Evolutionary conservation across 2,888 invertebrate genomes (phyloP).

Genomic region (Dicyrtoma fusca): DNA sequence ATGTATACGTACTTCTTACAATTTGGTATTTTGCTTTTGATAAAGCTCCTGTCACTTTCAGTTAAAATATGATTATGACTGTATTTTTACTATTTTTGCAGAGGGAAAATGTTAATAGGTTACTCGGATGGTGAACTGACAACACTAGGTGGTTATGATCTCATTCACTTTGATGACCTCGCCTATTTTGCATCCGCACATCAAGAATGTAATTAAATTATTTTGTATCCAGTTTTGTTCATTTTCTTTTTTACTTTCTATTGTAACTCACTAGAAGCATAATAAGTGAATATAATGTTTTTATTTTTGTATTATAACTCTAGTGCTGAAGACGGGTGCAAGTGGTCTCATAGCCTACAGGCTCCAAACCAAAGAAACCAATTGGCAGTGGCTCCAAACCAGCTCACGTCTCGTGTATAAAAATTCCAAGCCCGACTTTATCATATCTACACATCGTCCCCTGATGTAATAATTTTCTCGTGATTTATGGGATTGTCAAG

Average conservation of each 20-base stretch:
- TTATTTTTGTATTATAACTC: neutral
- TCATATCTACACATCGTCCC: conserved; percentile 97
- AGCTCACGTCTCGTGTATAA: conserved; percentile 96
- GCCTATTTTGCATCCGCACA: conserved; percentile 98
- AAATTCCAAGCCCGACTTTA: conserved; percentile 99
- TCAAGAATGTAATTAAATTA: conserved; percentile 84
- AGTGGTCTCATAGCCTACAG: conserved; percentile 99
- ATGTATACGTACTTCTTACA: neutral
- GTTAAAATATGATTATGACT: neutral
- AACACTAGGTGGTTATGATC: conserved; percentile 94
- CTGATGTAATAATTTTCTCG: conserved; percentile 78
- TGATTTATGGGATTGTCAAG: neutral
- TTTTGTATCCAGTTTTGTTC: neutral
- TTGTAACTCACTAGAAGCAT: neutral
- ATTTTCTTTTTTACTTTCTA: neutral
- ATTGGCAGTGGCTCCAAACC: conserved; percentile 98
- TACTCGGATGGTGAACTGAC: conserved; percentile 90
- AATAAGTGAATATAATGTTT: neutral
- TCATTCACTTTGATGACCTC: conserved; percentile 97
- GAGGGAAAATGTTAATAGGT: conserved; percentile 92
- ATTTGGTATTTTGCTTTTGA: too few species aligned
- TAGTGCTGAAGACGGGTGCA: conserved; percentile 97
- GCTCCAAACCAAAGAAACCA: conserved; percentile 89
- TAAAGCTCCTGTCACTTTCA: neutral
- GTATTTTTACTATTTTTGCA: conserved; percentile 59